Conservation (phyloP, 1,140 invertebrate species). For the Drosophila sucinea region DNA sequence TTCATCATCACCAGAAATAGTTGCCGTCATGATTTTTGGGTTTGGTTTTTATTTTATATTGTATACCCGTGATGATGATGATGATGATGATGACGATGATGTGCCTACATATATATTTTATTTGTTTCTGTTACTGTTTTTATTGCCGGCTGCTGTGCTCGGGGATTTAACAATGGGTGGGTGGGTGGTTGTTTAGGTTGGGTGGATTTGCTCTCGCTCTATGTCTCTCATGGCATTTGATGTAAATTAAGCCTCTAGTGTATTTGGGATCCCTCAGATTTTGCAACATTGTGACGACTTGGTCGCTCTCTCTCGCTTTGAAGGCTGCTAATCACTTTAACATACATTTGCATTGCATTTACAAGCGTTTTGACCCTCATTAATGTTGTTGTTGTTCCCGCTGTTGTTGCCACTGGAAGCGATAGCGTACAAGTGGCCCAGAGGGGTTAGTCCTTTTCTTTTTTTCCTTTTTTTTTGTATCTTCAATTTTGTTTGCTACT, state of each 20-base stretch:
- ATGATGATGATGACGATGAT: no score
- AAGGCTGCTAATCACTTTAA: slow-evolving; percentile 82
- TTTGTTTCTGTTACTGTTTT: slow-evolving; percentile 70
- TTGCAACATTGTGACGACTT: slow-evolving; percentile 41
- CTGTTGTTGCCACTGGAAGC: background rate
- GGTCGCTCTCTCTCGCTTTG: slow-evolving; percentile 52
- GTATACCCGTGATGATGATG: slow-evolving; percentile 8
- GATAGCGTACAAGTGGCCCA: slow-evolving; percentile 39
- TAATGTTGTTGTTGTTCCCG: slow-evolving; percentile 46
- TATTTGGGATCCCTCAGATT: slow-evolving; percentile 56
- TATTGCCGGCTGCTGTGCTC: slow-evolving; percentile 69
- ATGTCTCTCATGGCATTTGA: slow-evolving; percentile 30
- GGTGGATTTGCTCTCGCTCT: slow-evolving; percentile 9
- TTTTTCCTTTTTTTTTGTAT: slow-evolving; percentile 6
- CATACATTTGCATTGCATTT: slow-evolving; percentile 83
- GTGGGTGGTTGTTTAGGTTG: slow-evolving; percentile 12
- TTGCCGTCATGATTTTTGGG: slow-evolving; percentile 63
- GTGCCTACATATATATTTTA: slow-evolving; percentile 20
- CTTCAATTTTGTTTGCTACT: background rate
- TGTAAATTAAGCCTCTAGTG: slow-evolving; percentile 74
- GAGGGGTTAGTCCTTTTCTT: slow-evolving; percentile 54
- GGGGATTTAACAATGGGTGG: slow-evolving; percentile 41
- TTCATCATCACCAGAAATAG: slow-evolving; percentile 75
- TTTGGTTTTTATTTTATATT: slow-evolving; percentile 35
- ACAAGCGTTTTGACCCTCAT: slow-evolving; percentile 82